Percentiles rank a stretch among this genome's conserved stretches.
Conservation (phyloP, 1,140 invertebrate genomes). For the Magallana ariakensis region DNA sequence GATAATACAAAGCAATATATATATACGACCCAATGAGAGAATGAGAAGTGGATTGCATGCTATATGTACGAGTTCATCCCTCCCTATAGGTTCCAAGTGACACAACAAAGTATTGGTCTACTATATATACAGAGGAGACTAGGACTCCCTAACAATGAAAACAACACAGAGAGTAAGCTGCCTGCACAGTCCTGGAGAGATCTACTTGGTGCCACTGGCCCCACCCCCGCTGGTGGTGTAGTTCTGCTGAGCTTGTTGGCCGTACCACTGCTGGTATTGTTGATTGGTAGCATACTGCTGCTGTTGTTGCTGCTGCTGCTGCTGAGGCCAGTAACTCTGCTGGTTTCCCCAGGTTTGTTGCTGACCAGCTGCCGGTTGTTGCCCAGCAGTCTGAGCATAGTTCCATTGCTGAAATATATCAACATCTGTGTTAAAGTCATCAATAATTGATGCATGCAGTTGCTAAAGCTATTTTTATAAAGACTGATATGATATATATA, state of each 20-base stretch:
- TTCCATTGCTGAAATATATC: conserved; percentile 28
- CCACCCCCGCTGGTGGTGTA: conserved; percentile 1
- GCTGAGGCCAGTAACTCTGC: not conserved
- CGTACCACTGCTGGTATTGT: conserved; percentile 38
- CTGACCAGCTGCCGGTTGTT: not conserved
- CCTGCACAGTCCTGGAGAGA: not conserved
- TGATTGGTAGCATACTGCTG: conserved; percentile 19
- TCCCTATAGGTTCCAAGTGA: not conserved
- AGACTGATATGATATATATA: too few species aligned
- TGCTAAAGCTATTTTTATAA: too few species aligned
- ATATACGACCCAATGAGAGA: not conserved
- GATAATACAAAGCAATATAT: not conserved
- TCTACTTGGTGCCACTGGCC: conserved; percentile 10
- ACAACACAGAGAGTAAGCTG: conserved; percentile 15
- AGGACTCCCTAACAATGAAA: conserved; percentile 9
- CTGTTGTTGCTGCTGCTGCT: conserved; percentile 11
- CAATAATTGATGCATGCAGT: too few species aligned
- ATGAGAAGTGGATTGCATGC: not conserved
- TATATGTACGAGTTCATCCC: not conserved
- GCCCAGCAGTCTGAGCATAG: not conserved
- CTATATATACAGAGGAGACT: not conserved
- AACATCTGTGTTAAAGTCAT: too few species aligned
- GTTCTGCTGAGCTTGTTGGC: conserved; percentile 27
- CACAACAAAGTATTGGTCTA: not conserved
- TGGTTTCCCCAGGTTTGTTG: not conserved